Evolutionary conservation across 92 coral and sea anemone species (phyloP).

Genomic region (Galaxea fascicularis): DNA sequence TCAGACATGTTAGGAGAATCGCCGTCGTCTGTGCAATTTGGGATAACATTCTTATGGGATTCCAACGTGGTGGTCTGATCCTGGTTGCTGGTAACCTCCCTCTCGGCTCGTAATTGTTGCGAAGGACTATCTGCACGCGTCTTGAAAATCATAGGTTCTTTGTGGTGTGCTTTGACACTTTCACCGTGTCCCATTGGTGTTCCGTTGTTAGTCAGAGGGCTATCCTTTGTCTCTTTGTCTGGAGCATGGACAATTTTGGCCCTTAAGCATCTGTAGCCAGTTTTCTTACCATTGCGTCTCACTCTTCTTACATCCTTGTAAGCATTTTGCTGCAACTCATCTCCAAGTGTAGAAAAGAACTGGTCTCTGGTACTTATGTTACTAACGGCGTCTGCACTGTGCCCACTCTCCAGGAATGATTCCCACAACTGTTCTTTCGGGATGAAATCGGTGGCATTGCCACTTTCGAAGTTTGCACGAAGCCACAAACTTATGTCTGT

Average conservation of each 20-base stretch:
- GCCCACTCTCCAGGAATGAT: neutral
- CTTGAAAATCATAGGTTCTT: too few relatives aligned
- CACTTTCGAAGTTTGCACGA: neutral
- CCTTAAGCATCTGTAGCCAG: neutral
- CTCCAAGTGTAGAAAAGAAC: neutral
- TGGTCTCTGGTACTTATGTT: neutral
- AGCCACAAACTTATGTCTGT: neutral
- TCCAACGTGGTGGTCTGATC: too few relatives aligned
- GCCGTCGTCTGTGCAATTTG: too few relatives aligned
- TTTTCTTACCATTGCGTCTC: neutral
- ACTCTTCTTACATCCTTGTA: neutral
- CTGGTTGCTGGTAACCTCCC: too few relatives aligned
- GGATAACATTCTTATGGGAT: too few relatives aligned
- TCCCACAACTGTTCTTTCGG: neutral
- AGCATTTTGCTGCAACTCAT: neutral
- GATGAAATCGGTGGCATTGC: neutral
- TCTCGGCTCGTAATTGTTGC: too few relatives aligned
- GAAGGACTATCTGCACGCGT: too few relatives aligned
- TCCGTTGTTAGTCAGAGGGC: neutral
- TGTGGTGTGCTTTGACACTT: too few relatives aligned
- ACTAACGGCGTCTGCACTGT: neutral
- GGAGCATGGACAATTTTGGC: neutral
- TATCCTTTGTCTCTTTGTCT: neutral
- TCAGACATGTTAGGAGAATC: too few relatives aligned
- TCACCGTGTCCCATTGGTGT: neutral